These are phyloP conservation scores for Rattus norvegicus DNA, from an alignment of 2,113 vertebrate genomes.

Conservation along the genomic window DNA sequence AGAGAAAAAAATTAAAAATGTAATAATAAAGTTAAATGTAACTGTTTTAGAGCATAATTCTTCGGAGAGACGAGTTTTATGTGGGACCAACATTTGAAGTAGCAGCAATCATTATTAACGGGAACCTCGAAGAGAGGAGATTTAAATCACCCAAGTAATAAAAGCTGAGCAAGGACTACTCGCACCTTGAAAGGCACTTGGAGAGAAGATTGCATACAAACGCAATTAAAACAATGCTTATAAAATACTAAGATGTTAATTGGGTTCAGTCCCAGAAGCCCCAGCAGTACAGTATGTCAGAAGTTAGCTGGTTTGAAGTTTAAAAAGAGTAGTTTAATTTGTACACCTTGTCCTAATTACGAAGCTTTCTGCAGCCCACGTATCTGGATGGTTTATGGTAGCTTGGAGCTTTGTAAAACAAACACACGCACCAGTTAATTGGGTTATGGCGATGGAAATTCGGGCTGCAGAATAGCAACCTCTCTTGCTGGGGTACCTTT, in stretches of 20 bases:
- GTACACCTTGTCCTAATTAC: conserved; percentile 94
- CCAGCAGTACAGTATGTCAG: conserved; percentile 92
- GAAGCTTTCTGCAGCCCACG: conserved; percentile 90
- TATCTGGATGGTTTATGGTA: conserved; percentile 93
- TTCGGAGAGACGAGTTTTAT: conserved; percentile 89
- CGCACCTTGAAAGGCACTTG: conserved; percentile 92
- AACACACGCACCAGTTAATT: conserved; percentile 92
- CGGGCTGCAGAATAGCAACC: conserved; percentile 88
- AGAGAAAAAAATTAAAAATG: conserved; percentile 86
- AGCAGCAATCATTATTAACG: conserved; percentile 89
- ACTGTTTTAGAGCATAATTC: conserved; percentile 90
- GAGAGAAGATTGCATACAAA: conserved; percentile 91
- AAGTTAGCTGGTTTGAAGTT: conserved; percentile 94
- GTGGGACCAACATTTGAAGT: conserved; percentile 88
- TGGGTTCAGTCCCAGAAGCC: conserved; percentile 93
- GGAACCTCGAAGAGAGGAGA: conserved; percentile 89
- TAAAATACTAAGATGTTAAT: conserved; percentile 95
- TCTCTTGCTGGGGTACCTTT: conserved; percentile 87
- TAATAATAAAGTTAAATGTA: conserved; percentile 91
- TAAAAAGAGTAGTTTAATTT: conserved; percentile 94
- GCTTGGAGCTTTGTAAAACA: conserved; percentile 94
- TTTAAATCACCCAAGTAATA: conserved; percentile 92
- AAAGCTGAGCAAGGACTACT: conserved; percentile 88
- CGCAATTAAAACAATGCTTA: conserved; percentile 93
- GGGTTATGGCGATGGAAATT: conserved; percentile 93